A percentile compares a stretch with the other conserved stretches of the same genome.
Conservation (phyloP, 1,140 invertebrate genomes). For the Phenacoccus solenopsis region DNA sequence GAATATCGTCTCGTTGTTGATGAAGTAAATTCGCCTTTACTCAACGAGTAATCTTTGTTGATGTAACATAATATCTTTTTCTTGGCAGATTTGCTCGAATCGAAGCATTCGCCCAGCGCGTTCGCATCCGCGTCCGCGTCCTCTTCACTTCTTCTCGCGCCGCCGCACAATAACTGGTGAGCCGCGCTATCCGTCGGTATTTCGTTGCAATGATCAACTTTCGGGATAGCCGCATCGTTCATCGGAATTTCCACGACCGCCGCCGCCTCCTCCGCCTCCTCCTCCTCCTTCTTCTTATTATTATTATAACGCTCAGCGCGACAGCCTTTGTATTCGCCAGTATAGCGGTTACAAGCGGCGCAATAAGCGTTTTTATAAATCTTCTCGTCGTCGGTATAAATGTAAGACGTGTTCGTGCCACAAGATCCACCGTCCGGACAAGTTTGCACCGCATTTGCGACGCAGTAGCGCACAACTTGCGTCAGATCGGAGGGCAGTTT, state of each 20-base stretch:
- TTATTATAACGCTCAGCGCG: too few species aligned
- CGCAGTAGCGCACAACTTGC: conserved; percentile 24
- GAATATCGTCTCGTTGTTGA: not conserved
- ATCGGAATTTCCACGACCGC: not conserved
- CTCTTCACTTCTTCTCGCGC: too few species aligned
- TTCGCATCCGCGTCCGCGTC: not conserved
- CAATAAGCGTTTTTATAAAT: conserved; percentile 44
- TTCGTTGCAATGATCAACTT: not conserved
- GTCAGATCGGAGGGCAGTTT: conserved; percentile 26
- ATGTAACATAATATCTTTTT: not conserved
- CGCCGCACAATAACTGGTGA: not conserved
- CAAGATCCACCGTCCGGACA: conserved; percentile 33
- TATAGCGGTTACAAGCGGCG: conserved; percentile 40
- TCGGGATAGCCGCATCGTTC: not conserved
- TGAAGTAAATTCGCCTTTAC: not conserved
- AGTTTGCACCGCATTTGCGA: conserved; percentile 26
- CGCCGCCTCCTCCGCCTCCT: not conserved
- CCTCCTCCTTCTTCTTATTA: not conserved
- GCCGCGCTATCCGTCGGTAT: not conserved
- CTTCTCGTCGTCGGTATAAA: conserved; percentile 32
- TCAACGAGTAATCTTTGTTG: not conserved
- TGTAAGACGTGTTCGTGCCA: conserved; percentile 35
- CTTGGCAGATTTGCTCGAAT: not conserved
- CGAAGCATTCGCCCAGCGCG: not conserved
- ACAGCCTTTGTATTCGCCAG: not conserved